Base-by-base conservation (phyloP, 2,888 invertebrate species). In the Epistrophe grossulariae region DNA sequence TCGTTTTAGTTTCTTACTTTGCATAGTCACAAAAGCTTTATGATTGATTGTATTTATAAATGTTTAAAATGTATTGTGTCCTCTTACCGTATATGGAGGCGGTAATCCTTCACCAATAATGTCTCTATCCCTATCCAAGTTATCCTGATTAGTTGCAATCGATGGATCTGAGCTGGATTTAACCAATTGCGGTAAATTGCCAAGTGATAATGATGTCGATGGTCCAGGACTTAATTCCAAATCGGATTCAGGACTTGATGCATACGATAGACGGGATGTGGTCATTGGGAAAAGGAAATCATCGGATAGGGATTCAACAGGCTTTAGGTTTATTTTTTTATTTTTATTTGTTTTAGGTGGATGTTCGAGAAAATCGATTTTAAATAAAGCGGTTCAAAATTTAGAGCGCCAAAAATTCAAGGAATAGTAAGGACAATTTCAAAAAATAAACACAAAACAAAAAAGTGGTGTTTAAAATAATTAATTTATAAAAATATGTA, bases 241-340 rank as follows among this genome's bases (percentile, higher is more conserved):
- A 94, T 99, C 99, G 92, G 98, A 98, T 94, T 99, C 98, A 89
- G 98, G 98, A 92, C 98, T 98, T 92, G 98, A 98, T 89, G 98
- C 98, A 94, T 98, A 98, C 92, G 98, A 98, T 90, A 98, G 94
- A 92, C 98, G 96, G 93, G 98, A 96, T 92, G 97, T 97, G 90
- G 97, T 97, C 98, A 99, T 98, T 92, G 99, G 99, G 95, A 99
- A 99, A 92, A 99, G 96, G 96, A 99, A 98, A 95, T 99, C 99
- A 94, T 99, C 99, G 91, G 98, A 98, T 93, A 99, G 95, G 93
- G 98, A 97, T 94, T 99, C 98, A 93, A 98, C 98, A 93, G 98
- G 98, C 98, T 98, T 89, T 89, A 95, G 93, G 94, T 88, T 78
- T 77, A 84, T 82, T 74, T 83, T 66, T 83, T 57, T 71, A 76